Conservation (phyloP, 2,888 invertebrate species). For the Agriopis leucophaearia region DNA sequence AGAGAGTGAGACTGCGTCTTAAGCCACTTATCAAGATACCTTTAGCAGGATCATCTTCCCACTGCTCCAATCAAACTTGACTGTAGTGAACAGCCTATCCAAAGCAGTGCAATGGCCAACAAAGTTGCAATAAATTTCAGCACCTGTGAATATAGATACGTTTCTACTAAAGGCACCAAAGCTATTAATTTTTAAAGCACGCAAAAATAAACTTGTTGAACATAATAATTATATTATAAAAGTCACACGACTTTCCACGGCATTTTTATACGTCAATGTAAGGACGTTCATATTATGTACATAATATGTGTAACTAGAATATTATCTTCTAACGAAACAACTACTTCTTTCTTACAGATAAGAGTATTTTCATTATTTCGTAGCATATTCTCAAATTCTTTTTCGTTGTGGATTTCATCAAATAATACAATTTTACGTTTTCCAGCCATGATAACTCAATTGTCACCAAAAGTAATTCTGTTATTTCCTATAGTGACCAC, state of each 20-base stretch:
- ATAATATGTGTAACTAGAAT: not conserved
- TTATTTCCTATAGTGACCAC: not conserved
- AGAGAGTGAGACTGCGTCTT: too few species aligned
- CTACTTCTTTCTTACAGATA: slow-evolving; percentile 67
- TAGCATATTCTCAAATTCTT: slow-evolving; percentile 66
- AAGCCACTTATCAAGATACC: slow-evolving; percentile 49
- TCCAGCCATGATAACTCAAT: slow-evolving; percentile 53
- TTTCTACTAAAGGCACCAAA: not conserved
- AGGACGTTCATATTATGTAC: too few species aligned
- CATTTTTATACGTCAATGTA: too few species aligned
- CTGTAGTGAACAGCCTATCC: slow-evolving; percentile 65
- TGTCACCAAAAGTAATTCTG: not conserved
- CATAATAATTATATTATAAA: too few species aligned
- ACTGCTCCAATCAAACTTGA: slow-evolving; percentile 75
- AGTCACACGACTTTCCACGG: too few species aligned
- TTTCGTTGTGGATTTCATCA: slow-evolving; percentile 66
- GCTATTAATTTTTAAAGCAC: not conserved
- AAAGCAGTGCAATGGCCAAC: slow-evolving; percentile 70
- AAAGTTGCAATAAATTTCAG: slow-evolving; percentile 69
- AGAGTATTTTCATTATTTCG: slow-evolving; percentile 57
- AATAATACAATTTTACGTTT: slow-evolving; percentile 68
- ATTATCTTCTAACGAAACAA: not conserved
- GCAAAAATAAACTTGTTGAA: not conserved
- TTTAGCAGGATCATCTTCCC: slow-evolving; percentile 69
- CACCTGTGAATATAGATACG: slow-evolving; percentile 59